Conservation (phyloP, 2,888 invertebrate genomes). For the Pheosia gnoma region DNA sequence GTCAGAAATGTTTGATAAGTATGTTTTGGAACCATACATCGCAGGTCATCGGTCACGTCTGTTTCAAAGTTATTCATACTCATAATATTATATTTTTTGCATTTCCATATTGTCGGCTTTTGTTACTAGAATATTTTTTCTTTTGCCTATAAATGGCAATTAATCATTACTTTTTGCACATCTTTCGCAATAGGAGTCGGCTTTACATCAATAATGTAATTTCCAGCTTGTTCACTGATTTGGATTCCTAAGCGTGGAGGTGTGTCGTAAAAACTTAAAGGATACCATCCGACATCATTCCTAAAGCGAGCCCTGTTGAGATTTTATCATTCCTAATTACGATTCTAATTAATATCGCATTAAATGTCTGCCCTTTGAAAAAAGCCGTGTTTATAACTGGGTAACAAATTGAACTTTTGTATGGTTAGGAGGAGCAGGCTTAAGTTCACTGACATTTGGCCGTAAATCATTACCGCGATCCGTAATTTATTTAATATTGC, state of each 20-base stretch:
- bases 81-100: constrained; percentile 7
- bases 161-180: neutral
- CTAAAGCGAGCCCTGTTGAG: constrained; percentile 29
- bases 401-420: constrained; percentile 41
- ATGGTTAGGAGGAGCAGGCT: neutral
- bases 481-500: neutral
- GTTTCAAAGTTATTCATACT: constrained; percentile 12
- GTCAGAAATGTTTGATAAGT: constrained; percentile 30
- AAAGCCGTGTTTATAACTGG: constrained; percentile 23
- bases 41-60: constrained; percentile 28
- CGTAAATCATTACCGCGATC: neutral
- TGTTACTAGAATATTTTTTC: neutral
- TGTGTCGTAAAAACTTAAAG: constrained; percentile 24
- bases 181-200: neutral
- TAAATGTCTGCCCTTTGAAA: constrained; percentile 46
- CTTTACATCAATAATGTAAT: constrained; percentile 1
- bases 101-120: neutral
- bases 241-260: constrained; percentile 18
- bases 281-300: constrained; percentile 40
- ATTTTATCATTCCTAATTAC: constrained; percentile 55
- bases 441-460: neutral
- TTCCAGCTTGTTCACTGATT: constrained; percentile 20
- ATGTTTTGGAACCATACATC: constrained; percentile 24
- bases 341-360: constrained; percentile 54
- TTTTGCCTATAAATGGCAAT: neutral